phyloP scores from a whole-genome alignment of 2,888 invertebrate genomes.

The Dolichopus griseipennis region DNA sequence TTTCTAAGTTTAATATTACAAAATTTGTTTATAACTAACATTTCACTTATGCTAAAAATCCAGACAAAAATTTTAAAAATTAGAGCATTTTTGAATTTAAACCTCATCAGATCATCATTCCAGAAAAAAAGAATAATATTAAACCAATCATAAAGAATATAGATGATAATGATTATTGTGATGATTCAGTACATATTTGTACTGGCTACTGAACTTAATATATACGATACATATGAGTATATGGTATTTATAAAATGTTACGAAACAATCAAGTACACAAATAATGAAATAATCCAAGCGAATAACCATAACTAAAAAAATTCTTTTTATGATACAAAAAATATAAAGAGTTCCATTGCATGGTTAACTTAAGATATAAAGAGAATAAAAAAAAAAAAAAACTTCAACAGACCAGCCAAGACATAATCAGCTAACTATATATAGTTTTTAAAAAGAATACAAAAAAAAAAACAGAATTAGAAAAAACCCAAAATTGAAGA shows the following conservation, averaged over 20 bases:
- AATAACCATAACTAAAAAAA: neutral
- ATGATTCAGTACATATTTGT: neutral
- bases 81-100: too few species aligned
- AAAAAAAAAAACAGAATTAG: neutral
- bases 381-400: neutral
- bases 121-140: too few species aligned
- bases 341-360: neutral
- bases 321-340: neutral
- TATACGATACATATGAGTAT: neutral
- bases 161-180: neutral
- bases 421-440: neutral
- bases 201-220: neutral
- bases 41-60: too few species aligned
- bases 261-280: neutral
- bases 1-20: too few species aligned
- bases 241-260: neutral
- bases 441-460: neutral
- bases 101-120: too few species aligned
- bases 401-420: neutral
- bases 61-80: too few species aligned
- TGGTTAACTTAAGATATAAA: neutral
- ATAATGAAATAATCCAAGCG: slow-evolving; percentile 3
- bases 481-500: neutral
- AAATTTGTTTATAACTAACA: too few species aligned
- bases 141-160: too few species aligned